Evolutionary conservation across 1,140 invertebrate species (phyloP).

Genomic region (Saxidomus purpurata): DNA sequence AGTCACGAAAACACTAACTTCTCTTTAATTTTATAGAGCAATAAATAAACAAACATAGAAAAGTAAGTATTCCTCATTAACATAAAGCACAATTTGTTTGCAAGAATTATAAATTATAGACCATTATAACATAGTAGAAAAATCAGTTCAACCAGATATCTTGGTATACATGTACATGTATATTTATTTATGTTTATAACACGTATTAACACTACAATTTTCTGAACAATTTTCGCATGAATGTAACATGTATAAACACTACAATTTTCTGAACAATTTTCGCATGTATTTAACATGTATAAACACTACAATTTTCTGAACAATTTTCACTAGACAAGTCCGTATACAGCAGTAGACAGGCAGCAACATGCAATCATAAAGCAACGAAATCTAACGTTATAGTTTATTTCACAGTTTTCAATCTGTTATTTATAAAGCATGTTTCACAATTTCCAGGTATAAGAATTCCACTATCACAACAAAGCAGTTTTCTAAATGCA

Average conservation of each 20-base stretch:
- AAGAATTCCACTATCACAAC: too few relatives aligned
- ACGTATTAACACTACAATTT: neutral
- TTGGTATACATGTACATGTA: neutral
- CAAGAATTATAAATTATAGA: constrained; percentile 8
- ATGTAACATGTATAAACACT: neutral
- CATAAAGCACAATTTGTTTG: neutral
- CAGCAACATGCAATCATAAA: constrained; percentile 6
- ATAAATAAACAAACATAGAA: constrained; percentile 25
- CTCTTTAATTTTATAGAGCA: constrained; percentile 4
- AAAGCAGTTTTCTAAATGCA: too few relatives aligned
- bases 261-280: neutral
- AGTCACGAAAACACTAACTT: neutral
- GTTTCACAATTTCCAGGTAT: too few relatives aligned
- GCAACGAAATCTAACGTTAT: neutral
- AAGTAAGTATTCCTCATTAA: neutral
- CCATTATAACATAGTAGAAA: neutral
- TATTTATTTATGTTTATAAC: neutral
- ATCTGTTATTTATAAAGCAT: too few relatives aligned
- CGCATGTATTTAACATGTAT: neutral
- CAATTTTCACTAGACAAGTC: neutral
- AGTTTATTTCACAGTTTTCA: too few relatives aligned
- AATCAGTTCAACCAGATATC: neutral
- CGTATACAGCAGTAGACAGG: neutral
- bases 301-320: neutral
- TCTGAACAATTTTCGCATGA: neutral